Percentiles rank a stretch among this genome's conserved stretches.
These are phyloP conservation scores for Alligator mississippiensis DNA, from an alignment of 2,113 vertebrate genomes.

Conservation along the genomic window DNA sequence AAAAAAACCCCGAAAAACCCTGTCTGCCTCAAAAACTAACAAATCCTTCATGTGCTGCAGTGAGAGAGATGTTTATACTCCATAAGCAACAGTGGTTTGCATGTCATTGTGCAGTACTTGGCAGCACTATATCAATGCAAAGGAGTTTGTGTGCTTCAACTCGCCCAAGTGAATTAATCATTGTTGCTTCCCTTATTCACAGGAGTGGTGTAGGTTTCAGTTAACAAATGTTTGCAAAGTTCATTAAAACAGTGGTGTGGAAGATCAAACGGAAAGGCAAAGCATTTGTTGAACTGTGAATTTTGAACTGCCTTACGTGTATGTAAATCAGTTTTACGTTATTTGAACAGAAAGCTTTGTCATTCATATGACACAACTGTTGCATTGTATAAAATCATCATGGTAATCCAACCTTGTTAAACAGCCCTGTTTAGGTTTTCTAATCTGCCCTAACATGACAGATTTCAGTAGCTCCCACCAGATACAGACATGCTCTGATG, in stretches of 20 bases:
- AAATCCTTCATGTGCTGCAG: accelerated
- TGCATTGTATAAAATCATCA: neutral
- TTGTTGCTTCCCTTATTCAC: neutral
- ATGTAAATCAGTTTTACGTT: accelerated
- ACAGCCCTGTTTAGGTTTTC: neutral
- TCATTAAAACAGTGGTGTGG: accelerated
- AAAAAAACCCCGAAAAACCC: no score
- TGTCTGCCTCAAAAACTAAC: neutral
- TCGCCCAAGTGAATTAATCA: accelerated
- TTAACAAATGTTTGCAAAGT: accelerated
- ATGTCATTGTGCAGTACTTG: accelerated
- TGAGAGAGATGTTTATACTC: neutral
- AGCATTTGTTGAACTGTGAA: neutral
- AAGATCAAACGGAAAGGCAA: accelerated
- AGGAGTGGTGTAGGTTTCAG: neutral
- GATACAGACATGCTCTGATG: neutral
- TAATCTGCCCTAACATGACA: neutral
- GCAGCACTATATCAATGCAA: neutral
- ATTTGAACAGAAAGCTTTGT: neutral
- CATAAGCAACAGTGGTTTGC: accelerated
- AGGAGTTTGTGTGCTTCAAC: neutral
- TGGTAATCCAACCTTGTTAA: neutral
- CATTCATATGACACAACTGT: neutral
- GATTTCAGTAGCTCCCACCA: constrained; percentile 14
- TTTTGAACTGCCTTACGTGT: accelerated